Evolutionary conservation across 37 sponge, comb jelly and placozoan genomes (phyloP).

Genomic region (Eunapius fragilis): DNA sequence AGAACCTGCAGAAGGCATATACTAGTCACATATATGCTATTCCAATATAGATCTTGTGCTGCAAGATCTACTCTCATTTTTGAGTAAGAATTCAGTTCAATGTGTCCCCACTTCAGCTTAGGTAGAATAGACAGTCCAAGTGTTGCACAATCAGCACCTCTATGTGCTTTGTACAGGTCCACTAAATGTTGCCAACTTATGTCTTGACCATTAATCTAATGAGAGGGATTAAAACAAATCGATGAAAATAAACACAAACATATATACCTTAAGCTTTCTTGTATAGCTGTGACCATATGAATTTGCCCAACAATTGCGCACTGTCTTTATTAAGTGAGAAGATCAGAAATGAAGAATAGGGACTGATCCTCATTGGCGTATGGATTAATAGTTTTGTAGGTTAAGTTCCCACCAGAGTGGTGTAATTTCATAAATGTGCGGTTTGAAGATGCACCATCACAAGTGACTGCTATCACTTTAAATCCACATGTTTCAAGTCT

Average conservation of each 20-base stretch:
- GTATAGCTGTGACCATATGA: slow-evolving; percentile 8
- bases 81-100: slow-evolving; percentile 10
- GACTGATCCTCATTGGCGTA: slow-evolving; percentile 1
- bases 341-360: slow-evolving; percentile 27
- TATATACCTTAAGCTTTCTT: slow-evolving; percentile 25
- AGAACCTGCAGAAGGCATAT: slow-evolving; percentile 6
- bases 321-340: too few species aligned
- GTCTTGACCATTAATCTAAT: slow-evolving; percentile 31
- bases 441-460: slow-evolving; percentile 25
- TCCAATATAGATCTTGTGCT: too few species aligned
- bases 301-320: slow-evolving; percentile 36
- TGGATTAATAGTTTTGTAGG: neutral
- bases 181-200: slow-evolving; percentile 43
- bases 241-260: neutral
- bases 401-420: neutral
- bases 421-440: slow-evolving; percentile 23
- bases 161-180: too few species aligned
- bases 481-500: neutral
- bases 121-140: slow-evolving; percentile 32
- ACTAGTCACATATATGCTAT: neutral
- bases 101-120: slow-evolving; percentile 34
- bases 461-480: slow-evolving; percentile 15
- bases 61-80: too few species aligned
- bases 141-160: neutral
- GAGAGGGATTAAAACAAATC: too few species aligned